phyloP scores from a whole-genome alignment of 2,797 vertebrate species.

The Poeciliopsis presidionis region DNA sequence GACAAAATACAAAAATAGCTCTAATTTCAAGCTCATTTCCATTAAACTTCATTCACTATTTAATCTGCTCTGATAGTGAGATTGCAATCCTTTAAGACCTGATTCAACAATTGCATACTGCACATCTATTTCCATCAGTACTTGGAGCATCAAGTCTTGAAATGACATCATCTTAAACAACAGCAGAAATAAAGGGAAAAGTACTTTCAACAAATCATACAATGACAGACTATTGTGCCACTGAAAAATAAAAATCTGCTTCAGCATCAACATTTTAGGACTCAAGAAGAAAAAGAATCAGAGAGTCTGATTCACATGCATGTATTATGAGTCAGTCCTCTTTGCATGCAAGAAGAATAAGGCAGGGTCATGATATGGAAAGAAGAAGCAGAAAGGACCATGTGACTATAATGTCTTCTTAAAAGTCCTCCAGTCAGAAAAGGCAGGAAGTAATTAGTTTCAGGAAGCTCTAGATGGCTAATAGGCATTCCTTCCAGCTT shows the following conservation, averaged over 20 bases:
- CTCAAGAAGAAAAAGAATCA: conserved; percentile 10
- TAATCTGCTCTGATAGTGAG: background rate
- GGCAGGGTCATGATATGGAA: background rate
- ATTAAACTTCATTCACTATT: background rate
- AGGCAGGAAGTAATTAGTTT: background rate
- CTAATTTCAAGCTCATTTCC: background rate
- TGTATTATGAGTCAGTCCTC: conserved; percentile 12
- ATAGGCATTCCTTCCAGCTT: background rate
- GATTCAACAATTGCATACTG: background rate
- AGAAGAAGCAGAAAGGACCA: background rate
- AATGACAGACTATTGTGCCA: conserved; percentile 1
- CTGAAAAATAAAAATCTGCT: background rate
- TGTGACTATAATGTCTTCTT: background rate
- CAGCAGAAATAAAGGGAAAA: background rate
- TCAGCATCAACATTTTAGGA: conserved; percentile 11
- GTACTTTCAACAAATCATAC: background rate
- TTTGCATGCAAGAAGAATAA: background rate
- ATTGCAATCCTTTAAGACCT: background rate
- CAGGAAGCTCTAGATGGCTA: background rate
- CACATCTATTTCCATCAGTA: background rate
- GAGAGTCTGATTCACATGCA: conserved; percentile 12
- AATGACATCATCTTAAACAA: background rate
- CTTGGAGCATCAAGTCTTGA: background rate
- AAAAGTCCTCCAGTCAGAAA: background rate
- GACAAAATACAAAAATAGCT: background rate